Percentiles rank a stretch among this genome's conserved stretches.
These are phyloP conservation scores for Camptogramma bilineatum DNA, from an alignment of 2,888 invertebrate genomes.

Conservation along the genomic window DNA sequence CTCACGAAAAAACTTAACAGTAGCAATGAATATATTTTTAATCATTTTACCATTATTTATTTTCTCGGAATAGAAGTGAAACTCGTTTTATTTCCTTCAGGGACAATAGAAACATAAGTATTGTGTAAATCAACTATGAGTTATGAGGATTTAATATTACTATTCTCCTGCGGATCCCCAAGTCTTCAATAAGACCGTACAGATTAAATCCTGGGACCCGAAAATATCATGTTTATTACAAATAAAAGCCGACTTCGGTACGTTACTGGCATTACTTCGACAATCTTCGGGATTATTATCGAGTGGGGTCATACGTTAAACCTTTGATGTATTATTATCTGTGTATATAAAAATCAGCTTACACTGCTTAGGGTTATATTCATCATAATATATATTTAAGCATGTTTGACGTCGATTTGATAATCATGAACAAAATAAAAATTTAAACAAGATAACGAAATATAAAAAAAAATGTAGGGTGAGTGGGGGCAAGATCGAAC, in stretches of 20 bases:
- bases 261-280: constrained; percentile 53
- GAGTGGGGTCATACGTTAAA: constrained; percentile 67
- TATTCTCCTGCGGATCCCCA: constrained; percentile 42
- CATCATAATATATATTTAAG: too few species aligned
- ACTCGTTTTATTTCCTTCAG: neutral
- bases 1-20: too few species aligned
- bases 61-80: neutral
- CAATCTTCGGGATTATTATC: constrained; percentile 51
- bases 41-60: neutral
- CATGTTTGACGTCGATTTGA: too few species aligned
- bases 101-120: neutral
- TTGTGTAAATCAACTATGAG: neutral
- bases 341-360: constrained; percentile 64
- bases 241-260: constrained; percentile 68
- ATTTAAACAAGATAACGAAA: too few species aligned
- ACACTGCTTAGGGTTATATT: constrained; percentile 52
- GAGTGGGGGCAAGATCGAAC: too few species aligned
- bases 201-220: constrained; percentile 54
- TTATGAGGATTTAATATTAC: neutral
- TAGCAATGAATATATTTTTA: neutral
- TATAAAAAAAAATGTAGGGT: too few species aligned
- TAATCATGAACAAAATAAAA: too few species aligned
- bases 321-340: constrained; percentile 77
- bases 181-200: constrained; percentile 41
- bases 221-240: constrained; percentile 76